Percentiles rank a stretch among this genome's conserved stretches.
Conservation (phyloP, 2,797 vertebrate genomes). For the Clarias laeviceps region DNA sequence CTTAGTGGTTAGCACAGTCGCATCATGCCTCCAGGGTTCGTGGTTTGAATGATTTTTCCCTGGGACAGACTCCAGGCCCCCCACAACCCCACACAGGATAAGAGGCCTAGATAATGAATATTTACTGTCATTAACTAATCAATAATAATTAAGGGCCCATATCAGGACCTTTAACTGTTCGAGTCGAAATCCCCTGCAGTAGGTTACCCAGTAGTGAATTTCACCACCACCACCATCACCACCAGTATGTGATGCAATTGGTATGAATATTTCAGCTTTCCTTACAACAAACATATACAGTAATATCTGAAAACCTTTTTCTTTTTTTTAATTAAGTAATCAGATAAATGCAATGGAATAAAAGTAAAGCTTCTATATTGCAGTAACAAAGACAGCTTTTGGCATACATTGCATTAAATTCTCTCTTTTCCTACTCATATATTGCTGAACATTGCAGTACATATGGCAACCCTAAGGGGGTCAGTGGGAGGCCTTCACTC, state of each 20-base stretch:
- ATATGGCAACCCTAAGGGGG: constrained; percentile 26
- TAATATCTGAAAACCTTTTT: neutral
- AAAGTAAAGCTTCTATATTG: neutral
- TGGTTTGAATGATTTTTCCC: no score
- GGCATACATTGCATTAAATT: neutral
- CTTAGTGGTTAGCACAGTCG: no score
- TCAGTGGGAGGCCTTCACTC: constrained; percentile 35
- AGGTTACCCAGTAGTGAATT: neutral
- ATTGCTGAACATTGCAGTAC: constrained; percentile 20
- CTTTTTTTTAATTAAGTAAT: neutral
- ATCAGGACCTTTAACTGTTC: neutral
- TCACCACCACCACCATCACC: neutral
- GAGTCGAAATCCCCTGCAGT: neutral
- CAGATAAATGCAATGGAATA: neutral
- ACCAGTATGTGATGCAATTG: neutral
- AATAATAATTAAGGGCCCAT: no score
- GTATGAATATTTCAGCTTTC: neutral
- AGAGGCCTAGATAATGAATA: no score
- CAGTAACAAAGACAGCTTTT: neutral
- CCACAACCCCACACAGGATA: no score
- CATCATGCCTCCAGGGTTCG: no score
- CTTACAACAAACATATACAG: neutral
- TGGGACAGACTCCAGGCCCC: no score
- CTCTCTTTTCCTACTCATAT: neutral
- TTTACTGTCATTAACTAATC: neutral